Conservation (phyloP, 2,888 invertebrate genomes). For the Ophioninae sp. region DNA sequence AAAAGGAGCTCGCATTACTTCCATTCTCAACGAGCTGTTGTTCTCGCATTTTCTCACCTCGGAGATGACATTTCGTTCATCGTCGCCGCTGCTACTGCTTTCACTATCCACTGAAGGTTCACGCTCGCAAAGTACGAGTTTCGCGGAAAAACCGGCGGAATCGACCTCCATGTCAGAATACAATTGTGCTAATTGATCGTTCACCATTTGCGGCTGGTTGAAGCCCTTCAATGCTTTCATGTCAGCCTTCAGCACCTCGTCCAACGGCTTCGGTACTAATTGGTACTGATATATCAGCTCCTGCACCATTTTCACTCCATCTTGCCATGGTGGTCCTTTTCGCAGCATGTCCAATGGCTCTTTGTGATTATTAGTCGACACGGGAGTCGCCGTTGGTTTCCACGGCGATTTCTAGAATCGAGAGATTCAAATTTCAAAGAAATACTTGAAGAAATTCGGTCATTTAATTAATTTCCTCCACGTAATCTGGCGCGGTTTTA, state of each 20-base stretch:
- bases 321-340: slow-evolving; percentile 86
- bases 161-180: slow-evolving; percentile 87
- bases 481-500: background rate
- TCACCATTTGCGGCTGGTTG: slow-evolving; percentile 86
- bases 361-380: background rate
- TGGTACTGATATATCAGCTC: slow-evolving; percentile 88
- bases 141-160: slow-evolving; percentile 82
- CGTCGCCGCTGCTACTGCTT: slow-evolving; percentile 81
- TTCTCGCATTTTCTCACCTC: slow-evolving; percentile 72
- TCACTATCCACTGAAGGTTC: slow-evolving; percentile 80
- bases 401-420: slow-evolving; percentile 13
- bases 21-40: background rate
- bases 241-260: slow-evolving; percentile 86
- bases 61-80: slow-evolving; percentile 72
- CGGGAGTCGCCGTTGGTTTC: slow-evolving; percentile 13
- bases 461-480: no score
- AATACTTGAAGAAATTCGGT: no score
- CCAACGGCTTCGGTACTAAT: slow-evolving; percentile 82
- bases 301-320: slow-evolving; percentile 85
- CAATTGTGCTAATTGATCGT: slow-evolving; percentile 87
- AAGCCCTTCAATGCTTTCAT: slow-evolving; percentile 82
- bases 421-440: no score
- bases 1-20: background rate
- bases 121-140: slow-evolving; percentile 85
- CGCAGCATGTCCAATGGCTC: slow-evolving; percentile 61